phyloP scores from a whole-genome alignment of 2,797 vertebrate genomes.

The Simalia tracyae region DNA sequence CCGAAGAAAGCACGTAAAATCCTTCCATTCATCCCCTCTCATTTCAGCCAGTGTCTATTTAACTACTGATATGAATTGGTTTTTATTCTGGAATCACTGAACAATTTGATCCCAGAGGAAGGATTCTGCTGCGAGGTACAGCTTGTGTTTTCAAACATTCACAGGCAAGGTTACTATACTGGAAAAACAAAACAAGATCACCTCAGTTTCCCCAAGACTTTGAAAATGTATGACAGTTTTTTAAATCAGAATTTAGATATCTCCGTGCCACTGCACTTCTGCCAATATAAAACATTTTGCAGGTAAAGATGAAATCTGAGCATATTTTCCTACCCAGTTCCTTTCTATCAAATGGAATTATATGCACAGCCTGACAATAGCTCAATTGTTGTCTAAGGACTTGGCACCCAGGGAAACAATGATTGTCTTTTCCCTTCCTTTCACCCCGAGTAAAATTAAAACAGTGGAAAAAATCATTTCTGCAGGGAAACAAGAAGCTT shows the following conservation, averaged over 20 bases:
- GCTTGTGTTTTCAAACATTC: not conserved
- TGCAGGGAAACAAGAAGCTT: conserved; percentile 51
- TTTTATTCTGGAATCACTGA: not conserved
- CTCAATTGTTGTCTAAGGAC: conserved; percentile 51
- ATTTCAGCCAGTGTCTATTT: not conserved
- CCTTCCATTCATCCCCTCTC: not conserved
- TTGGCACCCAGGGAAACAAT: conserved; percentile 61
- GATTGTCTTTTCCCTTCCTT: conserved; percentile 55
- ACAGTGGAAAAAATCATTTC: conserved; percentile 23
- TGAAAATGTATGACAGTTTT: not conserved
- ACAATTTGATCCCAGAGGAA: not conserved
- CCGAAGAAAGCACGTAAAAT: not conserved
- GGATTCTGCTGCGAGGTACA: not conserved
- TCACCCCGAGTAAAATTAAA: conserved; percentile 57
- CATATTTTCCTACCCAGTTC: conserved; percentile 42
- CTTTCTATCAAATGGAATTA: conserved; percentile 52
- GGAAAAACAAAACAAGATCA: not conserved
- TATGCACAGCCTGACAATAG: conserved; percentile 55
- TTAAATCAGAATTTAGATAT: not conserved
- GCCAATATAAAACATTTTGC: conserved; percentile 32
- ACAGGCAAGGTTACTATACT: not conserved
- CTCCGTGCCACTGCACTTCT: not conserved
- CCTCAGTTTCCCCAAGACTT: not conserved
- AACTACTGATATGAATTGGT: not conserved
- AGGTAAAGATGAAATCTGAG: conserved; percentile 54